Conservation (phyloP, 1,140 invertebrate genomes). For the Limonius californicus region DNA sequence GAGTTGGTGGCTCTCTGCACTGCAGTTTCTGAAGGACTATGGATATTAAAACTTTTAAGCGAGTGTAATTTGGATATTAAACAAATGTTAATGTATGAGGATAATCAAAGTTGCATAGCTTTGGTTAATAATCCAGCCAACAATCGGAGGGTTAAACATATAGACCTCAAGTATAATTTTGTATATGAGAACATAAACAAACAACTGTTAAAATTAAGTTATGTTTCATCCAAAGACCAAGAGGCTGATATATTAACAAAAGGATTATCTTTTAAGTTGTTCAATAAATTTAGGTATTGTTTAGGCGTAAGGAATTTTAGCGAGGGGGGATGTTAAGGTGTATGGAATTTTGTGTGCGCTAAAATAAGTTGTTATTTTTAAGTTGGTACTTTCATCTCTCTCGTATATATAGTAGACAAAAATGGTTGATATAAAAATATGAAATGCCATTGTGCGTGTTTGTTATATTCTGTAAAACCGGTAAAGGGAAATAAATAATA, state of each 20-base stretch:
- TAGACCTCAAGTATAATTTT: slow-evolving; percentile 34
- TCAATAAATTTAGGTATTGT: no score
- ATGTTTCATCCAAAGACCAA: no score
- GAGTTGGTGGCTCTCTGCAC: slow-evolving; percentile 27
- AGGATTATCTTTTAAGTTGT: slow-evolving; percentile 13
- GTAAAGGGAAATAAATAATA: no score
- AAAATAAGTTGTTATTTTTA: no score
- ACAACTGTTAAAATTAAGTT: slow-evolving; percentile 9
- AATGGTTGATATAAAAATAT: no score
- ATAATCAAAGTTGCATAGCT: slow-evolving; percentile 41
- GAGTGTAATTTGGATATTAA: slow-evolving; percentile 28
- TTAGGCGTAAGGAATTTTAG: slow-evolving; percentile 16
- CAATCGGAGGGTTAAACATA: slow-evolving; percentile 36
- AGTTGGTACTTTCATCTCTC: no score
- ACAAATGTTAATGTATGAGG: slow-evolving; percentile 27
- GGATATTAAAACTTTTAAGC: slow-evolving; percentile 34
- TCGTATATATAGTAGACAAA: no score
- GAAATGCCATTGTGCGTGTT: no score
- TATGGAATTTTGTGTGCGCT: no score
- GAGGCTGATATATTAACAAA: slow-evolving; percentile 29
- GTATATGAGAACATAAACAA: slow-evolving; percentile 24
- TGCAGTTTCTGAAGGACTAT: slow-evolving; percentile 28
- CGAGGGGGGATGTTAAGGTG: no score
- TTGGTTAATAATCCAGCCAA: slow-evolving; percentile 41
- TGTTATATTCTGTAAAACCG: no score